phyloP scores from a whole-genome alignment of 1,140 invertebrate species.

The Platyura marginata region DNA sequence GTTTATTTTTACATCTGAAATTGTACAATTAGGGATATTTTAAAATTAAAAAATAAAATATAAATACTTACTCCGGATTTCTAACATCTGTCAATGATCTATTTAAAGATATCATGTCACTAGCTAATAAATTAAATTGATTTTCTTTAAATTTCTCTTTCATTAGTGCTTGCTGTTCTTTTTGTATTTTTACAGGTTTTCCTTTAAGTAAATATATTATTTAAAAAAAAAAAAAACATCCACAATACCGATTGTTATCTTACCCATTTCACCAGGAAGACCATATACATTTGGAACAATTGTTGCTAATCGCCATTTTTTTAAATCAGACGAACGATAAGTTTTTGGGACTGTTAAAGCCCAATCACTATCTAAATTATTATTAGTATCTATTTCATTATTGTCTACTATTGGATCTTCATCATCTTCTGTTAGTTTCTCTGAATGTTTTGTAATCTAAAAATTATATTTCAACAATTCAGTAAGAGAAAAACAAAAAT shows the following conservation, averaged over 20 bases:
- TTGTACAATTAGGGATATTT: slow-evolving; percentile 6
- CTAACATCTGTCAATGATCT: slow-evolving; percentile 87
- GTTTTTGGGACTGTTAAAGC: slow-evolving; percentile 17
- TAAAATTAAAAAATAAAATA: not conserved
- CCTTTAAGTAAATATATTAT: no score
- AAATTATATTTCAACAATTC: not conserved
- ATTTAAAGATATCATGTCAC: slow-evolving; percentile 94
- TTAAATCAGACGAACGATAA: slow-evolving; percentile 28
- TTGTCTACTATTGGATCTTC: slow-evolving; percentile 23
- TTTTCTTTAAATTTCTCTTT: slow-evolving; percentile 94
- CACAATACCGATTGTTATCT: slow-evolving; percentile 1
- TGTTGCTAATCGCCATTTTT: slow-evolving; percentile 52
- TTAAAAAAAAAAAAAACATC: slow-evolving; percentile 3
- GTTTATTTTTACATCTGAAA: slow-evolving; percentile 58
- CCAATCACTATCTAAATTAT: slow-evolving; percentile 11
- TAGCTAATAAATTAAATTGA: slow-evolving; percentile 96
- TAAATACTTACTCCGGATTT: slow-evolving; percentile 70
- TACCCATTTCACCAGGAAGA: slow-evolving; percentile 72
- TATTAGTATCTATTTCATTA: slow-evolving; percentile 23
- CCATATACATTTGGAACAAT: slow-evolving; percentile 44
- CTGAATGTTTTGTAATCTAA: not conserved
- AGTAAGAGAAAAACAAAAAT: not conserved
- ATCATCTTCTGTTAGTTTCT: slow-evolving; percentile 6
- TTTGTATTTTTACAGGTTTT: slow-evolving; percentile 68
- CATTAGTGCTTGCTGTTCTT: slow-evolving; percentile 67